Evolutionary conservation across 2,797 vertebrate genomes (phyloP), one percentile per base, ranked within the genome.

Genomic region (Scomberomorus guttatus): DNA sequence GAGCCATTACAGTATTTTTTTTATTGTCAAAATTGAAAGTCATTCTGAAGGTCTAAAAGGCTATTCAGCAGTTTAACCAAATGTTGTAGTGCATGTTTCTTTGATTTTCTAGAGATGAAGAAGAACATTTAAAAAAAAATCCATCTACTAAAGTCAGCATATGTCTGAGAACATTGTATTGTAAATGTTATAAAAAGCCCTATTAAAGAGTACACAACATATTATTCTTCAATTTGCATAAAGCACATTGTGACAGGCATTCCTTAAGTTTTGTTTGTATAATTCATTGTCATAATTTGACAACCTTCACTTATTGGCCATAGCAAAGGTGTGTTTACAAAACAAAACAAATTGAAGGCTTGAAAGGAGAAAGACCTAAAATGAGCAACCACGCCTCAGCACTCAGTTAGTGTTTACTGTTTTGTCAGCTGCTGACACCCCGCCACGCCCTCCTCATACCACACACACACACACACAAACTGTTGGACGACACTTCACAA

Each of bases 201-300:
- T 27, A 11, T 50, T 54, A 27, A 32, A 52, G 32, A 54, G 25
- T 27, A 54, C 46, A 52, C 13, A 57, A n/a, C 61, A 54, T 77
- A 6, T 57, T 15, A 55, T 64, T 68, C 37, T 72, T 0, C 27
- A n/a, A 46, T 59, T 64, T 72, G 48, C 50, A 70, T 10, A 20
- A 39, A 54, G 24, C 27, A 25, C 12, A 42, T 54, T 6, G 25
- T 37, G 61, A 44, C 42, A 56, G 55, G 14, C 9, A 1, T 42
- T 76, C 50, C 7, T 10, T 22, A 2, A 32, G 22, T 57, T 78
- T 44, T 29, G 18, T 54, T 24, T 67, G 14, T 42, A 10, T 58
- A 2, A 39, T 51, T 66, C 56, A 20, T 76, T 44, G 17, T 56
- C 39, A 68, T 20, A 73, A 44, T 76, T 81, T 44, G 62, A 68